Conservation (phyloP, 92 coral and sea anemone species). For the Zoanthus sansibaricus region DNA sequence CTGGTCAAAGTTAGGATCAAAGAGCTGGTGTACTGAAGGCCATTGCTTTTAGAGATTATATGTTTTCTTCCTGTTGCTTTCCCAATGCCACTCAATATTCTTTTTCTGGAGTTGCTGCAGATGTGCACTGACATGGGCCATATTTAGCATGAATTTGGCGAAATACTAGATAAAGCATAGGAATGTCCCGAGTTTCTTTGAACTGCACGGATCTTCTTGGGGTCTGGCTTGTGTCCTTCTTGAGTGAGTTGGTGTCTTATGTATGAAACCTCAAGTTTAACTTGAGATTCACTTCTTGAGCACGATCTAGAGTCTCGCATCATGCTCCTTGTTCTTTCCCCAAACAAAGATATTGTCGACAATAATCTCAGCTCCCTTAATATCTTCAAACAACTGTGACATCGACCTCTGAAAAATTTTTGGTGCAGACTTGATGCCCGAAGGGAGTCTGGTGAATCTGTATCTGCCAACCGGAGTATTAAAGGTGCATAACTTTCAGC, state of each 20-base stretch:
- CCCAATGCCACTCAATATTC: conserved; percentile 7
- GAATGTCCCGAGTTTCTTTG: conserved; percentile 36
- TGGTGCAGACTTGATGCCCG: neutral
- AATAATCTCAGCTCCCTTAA: neutral
- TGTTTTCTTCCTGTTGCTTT: neutral
- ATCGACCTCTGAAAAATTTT: neutral
- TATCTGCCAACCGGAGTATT: neutral
- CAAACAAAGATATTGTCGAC: neutral
- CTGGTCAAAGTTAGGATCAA: neutral
- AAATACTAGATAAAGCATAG: conserved; percentile 43
- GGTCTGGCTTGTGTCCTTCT: conserved; percentile 70
- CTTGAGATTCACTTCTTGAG: conserved; percentile 59
- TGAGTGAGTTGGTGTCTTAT: conserved; percentile 69
- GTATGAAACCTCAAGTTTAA: conserved; percentile 24
- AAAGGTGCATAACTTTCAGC: neutral
- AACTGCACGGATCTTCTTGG: conserved; percentile 64
- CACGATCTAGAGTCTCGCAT: conserved; percentile 57
- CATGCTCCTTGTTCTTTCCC: conserved; percentile 28
- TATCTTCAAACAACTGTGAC: neutral
- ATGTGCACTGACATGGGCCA: neutral
- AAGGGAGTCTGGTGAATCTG: neutral
- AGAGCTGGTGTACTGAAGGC: conserved; percentile 4
- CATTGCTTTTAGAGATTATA: neutral
- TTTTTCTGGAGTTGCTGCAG: neutral
- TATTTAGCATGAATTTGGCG: conserved; percentile 7